A percentile compares a stretch with the other conserved stretches of the same genome.
phyloP scores from a whole-genome alignment of 2,888 invertebrate species.

The Chymomyza fuscimana region DNA sequence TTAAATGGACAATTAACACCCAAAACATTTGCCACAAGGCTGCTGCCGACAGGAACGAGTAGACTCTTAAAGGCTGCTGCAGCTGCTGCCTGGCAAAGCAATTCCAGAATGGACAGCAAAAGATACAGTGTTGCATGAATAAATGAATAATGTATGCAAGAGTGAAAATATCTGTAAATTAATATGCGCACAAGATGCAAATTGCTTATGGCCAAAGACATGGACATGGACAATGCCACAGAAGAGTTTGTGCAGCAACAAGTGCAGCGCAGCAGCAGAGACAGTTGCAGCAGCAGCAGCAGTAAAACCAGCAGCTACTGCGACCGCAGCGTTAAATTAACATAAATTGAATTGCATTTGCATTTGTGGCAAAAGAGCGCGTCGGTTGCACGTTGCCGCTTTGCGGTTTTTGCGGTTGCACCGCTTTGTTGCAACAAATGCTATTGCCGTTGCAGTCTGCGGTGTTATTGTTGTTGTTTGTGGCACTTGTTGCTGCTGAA shows the following conservation, averaged over 20 bases:
- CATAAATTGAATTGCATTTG: conserved; percentile 79
- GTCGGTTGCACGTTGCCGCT: conserved; percentile 63
- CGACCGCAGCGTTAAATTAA: conserved; percentile 71
- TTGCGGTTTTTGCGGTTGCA: conserved; percentile 53
- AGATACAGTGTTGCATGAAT: conserved; percentile 4
- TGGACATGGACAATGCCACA: conserved; percentile 33
- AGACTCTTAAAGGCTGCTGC: conserved; percentile 35
- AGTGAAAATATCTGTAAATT: conserved; percentile 72
- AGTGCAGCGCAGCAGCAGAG: conserved; percentile 31
- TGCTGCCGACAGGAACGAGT: conserved; percentile 25
- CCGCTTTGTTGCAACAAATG: conserved; percentile 8
- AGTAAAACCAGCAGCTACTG: conserved; percentile 40
- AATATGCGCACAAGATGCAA: conserved; percentile 76
- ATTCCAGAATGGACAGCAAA: conserved; percentile 13
- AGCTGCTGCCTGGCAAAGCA: conserved; percentile 27
- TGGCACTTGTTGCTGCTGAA: conserved; percentile 43
- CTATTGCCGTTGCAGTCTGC: conserved; percentile 29
- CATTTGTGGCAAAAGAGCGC: conserved; percentile 46
- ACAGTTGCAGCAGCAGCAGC: conserved; percentile 31
- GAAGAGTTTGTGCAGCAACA: conserved; percentile 23
- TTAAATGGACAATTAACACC: conserved; percentile 77
- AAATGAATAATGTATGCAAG: conserved; percentile 67
- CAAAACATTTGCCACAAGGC: conserved; percentile 41
- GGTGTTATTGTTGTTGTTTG: conserved; percentile 39
- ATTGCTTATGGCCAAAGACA: conserved; percentile 69